Conservation (phyloP, 2,113 vertebrate species). For the Scopus umbretta region DNA sequence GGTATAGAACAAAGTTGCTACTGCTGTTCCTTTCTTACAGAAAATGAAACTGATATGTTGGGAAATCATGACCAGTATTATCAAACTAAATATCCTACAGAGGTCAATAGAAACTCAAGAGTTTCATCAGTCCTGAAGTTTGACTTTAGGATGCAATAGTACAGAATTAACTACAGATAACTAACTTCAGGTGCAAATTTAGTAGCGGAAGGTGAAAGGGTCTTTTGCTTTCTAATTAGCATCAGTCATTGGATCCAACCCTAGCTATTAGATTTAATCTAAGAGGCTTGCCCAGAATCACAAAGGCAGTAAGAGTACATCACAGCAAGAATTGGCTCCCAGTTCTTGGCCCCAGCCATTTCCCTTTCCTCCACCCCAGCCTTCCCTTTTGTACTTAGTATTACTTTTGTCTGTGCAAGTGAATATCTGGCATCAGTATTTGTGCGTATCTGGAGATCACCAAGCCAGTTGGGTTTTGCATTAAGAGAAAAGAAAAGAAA, state of each 20-base stretch:
- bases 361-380: slow-evolving; percentile 40
- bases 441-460: slow-evolving; percentile 31
- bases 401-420: slow-evolving; percentile 10
- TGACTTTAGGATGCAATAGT: not conserved
- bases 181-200: slow-evolving; percentile 23
- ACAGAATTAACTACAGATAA: not conserved
- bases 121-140: not conserved
- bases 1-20: not conserved
- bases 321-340: not conserved
- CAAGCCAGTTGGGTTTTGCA: slow-evolving; percentile 4
- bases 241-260: not conserved
- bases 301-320: slow-evolving; percentile 21
- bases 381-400: slow-evolving; percentile 5
- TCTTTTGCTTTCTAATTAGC: slow-evolving; percentile 28
- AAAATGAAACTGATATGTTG: not conserved
- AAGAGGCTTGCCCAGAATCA: not conserved
- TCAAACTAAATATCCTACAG: not conserved
- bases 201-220: slow-evolving; percentile 27
- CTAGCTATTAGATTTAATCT: slow-evolving; percentile 13
- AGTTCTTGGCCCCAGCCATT: not conserved
- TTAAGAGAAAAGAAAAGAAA: slow-evolving; percentile 41
- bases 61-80: not conserved
- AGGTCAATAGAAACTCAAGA: not conserved
- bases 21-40: not conserved
- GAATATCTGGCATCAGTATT: not conserved